Conservation (phyloP, 1,140 invertebrate genomes). For the Musca vetustissima region DNA sequence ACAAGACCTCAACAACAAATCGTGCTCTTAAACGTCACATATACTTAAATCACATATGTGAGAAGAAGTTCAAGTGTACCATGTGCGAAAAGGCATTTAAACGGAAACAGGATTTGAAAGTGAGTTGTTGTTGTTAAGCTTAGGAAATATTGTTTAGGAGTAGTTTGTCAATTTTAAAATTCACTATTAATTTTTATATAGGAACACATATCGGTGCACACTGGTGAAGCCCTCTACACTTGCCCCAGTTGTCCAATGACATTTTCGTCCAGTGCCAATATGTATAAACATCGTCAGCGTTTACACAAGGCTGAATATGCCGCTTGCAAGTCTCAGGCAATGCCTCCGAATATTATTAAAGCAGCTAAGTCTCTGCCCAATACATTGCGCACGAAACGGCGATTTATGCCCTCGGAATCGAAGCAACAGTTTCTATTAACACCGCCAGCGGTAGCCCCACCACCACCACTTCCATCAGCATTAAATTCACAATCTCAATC, state of each 20-base stretch:
- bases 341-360: conserved; percentile 33
- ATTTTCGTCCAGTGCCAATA: conserved; percentile 50
- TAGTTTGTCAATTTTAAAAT: background rate
- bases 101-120: conserved; percentile 45
- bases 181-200: too few species aligned
- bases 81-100: conserved; percentile 54
- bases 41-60: conserved; percentile 50
- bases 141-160: background rate
- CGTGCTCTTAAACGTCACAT: conserved; percentile 47
- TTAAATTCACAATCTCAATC: too few species aligned
- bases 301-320: conserved; percentile 49
- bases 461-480: too few species aligned
- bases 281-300: conserved; percentile 51
- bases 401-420: background rate
- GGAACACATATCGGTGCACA: conserved; percentile 49
- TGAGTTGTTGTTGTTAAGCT: conserved; percentile 29
- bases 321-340: conserved; percentile 43
- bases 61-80: conserved; percentile 52
- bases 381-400: background rate
- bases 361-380: background rate
- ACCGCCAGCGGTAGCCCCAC: too few species aligned
- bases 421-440: background rate
- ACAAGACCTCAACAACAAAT: conserved; percentile 47
- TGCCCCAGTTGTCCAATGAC: conserved; percentile 50
- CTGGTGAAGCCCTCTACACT: conserved; percentile 46